Percentiles rank a stretch among this genome's conserved stretches.
Conservation (phyloP, 1,140 invertebrate genomes). For the Archegozetes longisetosus region DNA sequence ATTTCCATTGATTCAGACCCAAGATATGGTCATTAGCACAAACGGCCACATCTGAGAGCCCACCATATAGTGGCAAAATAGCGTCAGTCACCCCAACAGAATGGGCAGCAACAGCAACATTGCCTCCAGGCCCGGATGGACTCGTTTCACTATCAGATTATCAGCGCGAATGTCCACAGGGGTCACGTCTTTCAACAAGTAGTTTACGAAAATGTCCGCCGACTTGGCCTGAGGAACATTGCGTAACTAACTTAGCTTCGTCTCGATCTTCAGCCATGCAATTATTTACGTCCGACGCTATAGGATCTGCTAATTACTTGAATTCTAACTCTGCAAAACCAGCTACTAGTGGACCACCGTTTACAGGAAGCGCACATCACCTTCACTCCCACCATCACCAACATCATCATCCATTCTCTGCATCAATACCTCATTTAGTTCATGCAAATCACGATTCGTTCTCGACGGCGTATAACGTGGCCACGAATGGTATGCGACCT, state of each 20-base stretch:
- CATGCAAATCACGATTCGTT: neutral
- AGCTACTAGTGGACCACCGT: neutral
- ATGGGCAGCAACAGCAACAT: neutral
- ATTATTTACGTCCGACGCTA: neutral
- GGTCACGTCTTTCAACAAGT: neutral
- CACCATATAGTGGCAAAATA: neutral
- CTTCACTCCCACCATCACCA: neutral
- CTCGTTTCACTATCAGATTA: neutral
- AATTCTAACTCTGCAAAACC: neutral
- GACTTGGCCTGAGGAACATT: neutral
- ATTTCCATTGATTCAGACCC: constrained; percentile 55
- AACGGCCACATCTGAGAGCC: constrained; percentile 50
- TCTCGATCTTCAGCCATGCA: neutral
- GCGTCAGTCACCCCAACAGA: neutral
- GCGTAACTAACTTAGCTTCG: neutral
- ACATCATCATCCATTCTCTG: neutral
- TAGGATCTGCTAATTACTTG: neutral
- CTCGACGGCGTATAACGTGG: neutral
- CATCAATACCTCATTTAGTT: neutral
- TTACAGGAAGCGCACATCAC: neutral
- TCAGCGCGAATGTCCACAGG: neutral
- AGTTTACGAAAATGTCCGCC: neutral
- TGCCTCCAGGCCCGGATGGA: neutral
- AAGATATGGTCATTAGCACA: constrained; percentile 95
- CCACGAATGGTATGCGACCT: neutral